phyloP scores from a whole-genome alignment of 2,888 invertebrate genomes.

The Pterostichus madidus region DNA sequence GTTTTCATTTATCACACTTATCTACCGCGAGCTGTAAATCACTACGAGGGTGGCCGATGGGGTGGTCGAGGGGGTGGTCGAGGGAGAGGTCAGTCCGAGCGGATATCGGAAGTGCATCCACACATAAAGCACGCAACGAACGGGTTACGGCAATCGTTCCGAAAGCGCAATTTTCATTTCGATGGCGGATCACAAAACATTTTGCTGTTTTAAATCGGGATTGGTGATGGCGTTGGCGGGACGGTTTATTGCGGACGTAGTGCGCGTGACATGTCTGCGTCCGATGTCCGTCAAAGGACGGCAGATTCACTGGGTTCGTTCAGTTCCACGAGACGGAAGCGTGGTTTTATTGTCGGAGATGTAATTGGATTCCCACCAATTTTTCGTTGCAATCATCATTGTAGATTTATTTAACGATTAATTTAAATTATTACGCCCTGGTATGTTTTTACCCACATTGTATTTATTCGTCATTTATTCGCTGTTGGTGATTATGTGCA shows the following conservation, averaged over 20 bases:
- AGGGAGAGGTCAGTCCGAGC: not conserved
- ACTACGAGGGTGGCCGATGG: not conserved
- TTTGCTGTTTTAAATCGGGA: slow-evolving; percentile 36
- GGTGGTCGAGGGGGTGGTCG: not conserved
- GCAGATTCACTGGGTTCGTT: not conserved
- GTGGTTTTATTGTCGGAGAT: not conserved
- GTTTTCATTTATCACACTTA: slow-evolving; percentile 64
- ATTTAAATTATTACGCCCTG: not conserved
- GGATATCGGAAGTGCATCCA: slow-evolving; percentile 61
- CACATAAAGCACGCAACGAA: slow-evolving; percentile 24
- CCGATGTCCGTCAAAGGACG: slow-evolving; percentile 2
- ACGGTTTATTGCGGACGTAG: slow-evolving; percentile 8
- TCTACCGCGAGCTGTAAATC: slow-evolving; percentile 26
- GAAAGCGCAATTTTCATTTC: slow-evolving; percentile 36
- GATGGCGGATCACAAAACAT: slow-evolving; percentile 46
- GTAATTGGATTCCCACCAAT: too few relatives aligned
- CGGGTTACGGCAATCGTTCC: not conserved
- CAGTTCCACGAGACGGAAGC: not conserved
- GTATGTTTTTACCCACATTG: too few relatives aligned
- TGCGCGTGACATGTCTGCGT: slow-evolving; percentile 3
- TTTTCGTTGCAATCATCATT: too few relatives aligned
- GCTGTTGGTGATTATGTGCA: too few relatives aligned
- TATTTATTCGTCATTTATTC: too few relatives aligned
- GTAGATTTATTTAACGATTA: not conserved
- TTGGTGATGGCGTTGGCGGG: not conserved